These are phyloP conservation scores for Chloropsis hardwickii DNA, from an alignment of 2,113 vertebrate genomes.

Conservation along the genomic window DNA sequence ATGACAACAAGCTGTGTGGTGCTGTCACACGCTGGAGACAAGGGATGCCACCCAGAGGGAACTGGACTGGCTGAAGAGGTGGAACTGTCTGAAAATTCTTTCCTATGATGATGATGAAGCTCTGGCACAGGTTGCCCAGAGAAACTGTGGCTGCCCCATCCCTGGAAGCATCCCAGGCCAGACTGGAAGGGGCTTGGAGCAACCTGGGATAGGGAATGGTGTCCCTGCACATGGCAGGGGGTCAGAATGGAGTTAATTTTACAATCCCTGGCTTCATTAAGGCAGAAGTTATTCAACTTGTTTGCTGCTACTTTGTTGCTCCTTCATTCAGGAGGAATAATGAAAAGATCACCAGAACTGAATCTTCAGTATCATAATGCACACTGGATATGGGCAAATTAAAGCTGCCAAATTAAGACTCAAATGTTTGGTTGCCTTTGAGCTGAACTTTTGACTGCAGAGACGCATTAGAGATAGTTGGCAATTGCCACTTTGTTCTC, in stretches of 20 bases:
- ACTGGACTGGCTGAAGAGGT: background rate
- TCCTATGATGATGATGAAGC: accelerated
- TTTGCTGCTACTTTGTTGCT: accelerated
- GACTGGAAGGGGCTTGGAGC: accelerated
- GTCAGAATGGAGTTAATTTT: background rate
- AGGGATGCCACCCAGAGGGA: background rate
- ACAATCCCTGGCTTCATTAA: background rate
- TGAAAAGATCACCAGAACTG: background rate
- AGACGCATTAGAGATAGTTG: background rate
- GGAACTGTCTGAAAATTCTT: background rate
- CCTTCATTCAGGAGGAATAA: background rate
- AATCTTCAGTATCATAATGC: background rate
- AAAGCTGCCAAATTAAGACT: background rate
- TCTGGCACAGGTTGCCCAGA: accelerated
- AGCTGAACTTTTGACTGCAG: background rate
- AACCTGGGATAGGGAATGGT: accelerated
- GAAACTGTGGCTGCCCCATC: background rate
- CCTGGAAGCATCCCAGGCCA: background rate
- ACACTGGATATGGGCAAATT: too few species aligned
- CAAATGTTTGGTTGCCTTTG: background rate
- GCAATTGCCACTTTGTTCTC: background rate
- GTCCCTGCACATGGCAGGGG: accelerated
- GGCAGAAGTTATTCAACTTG: background rate
- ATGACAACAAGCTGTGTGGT: background rate
- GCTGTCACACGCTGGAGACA: background rate